Percentiles rank a stretch among this genome's conserved stretches.
Conservation (phyloP, 2,888 invertebrate species). For the Ischnura elegans region DNA sequence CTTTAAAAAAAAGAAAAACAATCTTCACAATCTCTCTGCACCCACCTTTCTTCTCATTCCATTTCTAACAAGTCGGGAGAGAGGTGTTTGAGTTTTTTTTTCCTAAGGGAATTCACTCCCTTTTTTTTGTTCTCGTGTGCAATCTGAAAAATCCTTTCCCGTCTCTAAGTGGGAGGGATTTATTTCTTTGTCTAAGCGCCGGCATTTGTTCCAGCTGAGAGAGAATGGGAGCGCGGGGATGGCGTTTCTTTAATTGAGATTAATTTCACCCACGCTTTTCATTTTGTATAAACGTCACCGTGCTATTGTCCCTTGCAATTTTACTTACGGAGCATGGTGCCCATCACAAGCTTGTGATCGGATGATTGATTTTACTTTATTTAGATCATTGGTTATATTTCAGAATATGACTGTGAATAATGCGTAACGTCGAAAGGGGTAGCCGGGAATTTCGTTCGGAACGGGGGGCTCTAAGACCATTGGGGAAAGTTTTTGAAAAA, state of each 20-base stretch:
- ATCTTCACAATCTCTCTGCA: background rate
- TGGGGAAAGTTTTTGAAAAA: too few species aligned
- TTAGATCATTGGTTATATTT: too few species aligned
- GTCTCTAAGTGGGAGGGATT: background rate
- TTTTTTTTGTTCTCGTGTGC: background rate
- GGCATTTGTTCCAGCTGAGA: background rate
- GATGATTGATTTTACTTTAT: too few species aligned
- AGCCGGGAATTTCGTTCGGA: too few species aligned
- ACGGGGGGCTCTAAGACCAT: too few species aligned
- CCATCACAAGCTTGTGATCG: too few species aligned
- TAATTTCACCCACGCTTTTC: background rate
- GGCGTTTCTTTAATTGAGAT: background rate
- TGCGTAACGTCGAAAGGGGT: too few species aligned
- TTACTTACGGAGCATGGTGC: too few species aligned
- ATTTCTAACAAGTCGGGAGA: background rate
- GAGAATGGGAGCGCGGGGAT: background rate
- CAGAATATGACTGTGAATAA: too few species aligned
- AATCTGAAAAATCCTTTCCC: background rate
- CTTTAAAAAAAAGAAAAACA: constrained; percentile 24
- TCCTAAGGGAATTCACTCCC: background rate
- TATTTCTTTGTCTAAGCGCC: background rate
- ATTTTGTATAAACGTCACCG: too few species aligned
- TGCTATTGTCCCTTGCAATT: too few species aligned
- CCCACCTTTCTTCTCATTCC: background rate
- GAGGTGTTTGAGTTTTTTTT: constrained; percentile 3